Conservation (phyloP, 2,888 invertebrate species). For the Amphipoea lucens region DNA sequence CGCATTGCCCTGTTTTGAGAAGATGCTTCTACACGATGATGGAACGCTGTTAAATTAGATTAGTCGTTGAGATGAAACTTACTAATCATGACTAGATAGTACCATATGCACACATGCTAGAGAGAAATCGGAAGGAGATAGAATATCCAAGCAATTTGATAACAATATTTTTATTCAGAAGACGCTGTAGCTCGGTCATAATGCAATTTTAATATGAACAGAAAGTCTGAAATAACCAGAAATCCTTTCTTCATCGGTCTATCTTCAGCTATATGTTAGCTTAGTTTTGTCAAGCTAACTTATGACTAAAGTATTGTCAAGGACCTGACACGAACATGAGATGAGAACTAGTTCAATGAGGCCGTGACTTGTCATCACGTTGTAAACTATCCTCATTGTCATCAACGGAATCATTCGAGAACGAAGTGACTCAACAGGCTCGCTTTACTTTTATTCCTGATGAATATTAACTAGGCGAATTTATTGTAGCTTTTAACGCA, state of each 20-base stretch:
- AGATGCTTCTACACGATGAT: neutral
- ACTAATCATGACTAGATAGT: too few species aligned
- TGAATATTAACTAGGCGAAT: conserved; percentile 1
- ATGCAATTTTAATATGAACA: neutral
- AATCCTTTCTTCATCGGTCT: too few species aligned
- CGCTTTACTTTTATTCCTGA: conserved; percentile 31
- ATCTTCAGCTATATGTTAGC: neutral
- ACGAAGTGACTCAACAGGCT: conserved; percentile 50
- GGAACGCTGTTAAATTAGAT: neutral
- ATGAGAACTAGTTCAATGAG: conserved; percentile 43
- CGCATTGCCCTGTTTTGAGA: neutral
- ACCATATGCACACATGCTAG: neutral
- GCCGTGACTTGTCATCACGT: conserved; percentile 53
- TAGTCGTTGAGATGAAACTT: neutral
- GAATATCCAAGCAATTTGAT: neutral
- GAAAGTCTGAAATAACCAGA: neutral
- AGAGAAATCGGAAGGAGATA: neutral
- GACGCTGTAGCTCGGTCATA: neutral
- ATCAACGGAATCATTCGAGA: conserved; percentile 47
- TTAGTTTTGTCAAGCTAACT: neutral
- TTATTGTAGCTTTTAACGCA: conserved; percentile 14
- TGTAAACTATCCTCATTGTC: conserved; percentile 55
- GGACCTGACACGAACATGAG: conserved; percentile 37
- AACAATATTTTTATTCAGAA: neutral
- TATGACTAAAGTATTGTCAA: conserved; percentile 1